Conservation (phyloP, 2,888 invertebrate genomes). For the Sepioteuthis lessoniana region DNA sequence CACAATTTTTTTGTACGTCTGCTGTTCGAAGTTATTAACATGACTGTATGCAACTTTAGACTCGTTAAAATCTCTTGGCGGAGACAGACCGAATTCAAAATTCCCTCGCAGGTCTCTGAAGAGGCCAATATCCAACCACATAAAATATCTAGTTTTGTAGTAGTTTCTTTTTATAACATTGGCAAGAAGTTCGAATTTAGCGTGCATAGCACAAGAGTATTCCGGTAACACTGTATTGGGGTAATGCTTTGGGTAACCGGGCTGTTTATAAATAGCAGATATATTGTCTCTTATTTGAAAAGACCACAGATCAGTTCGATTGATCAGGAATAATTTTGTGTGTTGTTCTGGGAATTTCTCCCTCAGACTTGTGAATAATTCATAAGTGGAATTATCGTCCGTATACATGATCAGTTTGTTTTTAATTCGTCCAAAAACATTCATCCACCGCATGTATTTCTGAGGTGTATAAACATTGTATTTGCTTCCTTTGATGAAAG, state of each 20-base stretch:
- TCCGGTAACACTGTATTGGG: slow-evolving; percentile 69
- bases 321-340: slow-evolving; percentile 58
- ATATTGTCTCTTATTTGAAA: slow-evolving; percentile 61
- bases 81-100: slow-evolving; percentile 55
- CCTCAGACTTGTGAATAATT: slow-evolving; percentile 57
- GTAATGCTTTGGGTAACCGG: slow-evolving; percentile 62
- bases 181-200: slow-evolving; percentile 69
- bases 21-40: slow-evolving; percentile 49
- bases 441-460: slow-evolving; percentile 66
- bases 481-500: slow-evolving; percentile 57
- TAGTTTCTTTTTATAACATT: slow-evolving; percentile 59
- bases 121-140: slow-evolving; percentile 70
- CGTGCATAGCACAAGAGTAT: slow-evolving; percentile 71
- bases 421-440: slow-evolving; percentile 61
- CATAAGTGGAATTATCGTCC: slow-evolving; percentile 56
- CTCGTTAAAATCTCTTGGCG: slow-evolving; percentile 57
- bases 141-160: slow-evolving; percentile 64
- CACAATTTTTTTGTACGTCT: slow-evolving; percentile 57
- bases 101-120: slow-evolving; percentile 60
- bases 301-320: slow-evolving; percentile 60
- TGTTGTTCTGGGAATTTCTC: slow-evolving; percentile 54
- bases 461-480: slow-evolving; percentile 54
- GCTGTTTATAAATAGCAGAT: slow-evolving; percentile 59
- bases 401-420: slow-evolving; percentile 66
- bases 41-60: slow-evolving; percentile 57